A percentile compares a stretch with the other conserved stretches of the same genome.
Evolutionary conservation across 1,140 invertebrate genomes (phyloP).

Genomic region (Lineus longissimus): DNA sequence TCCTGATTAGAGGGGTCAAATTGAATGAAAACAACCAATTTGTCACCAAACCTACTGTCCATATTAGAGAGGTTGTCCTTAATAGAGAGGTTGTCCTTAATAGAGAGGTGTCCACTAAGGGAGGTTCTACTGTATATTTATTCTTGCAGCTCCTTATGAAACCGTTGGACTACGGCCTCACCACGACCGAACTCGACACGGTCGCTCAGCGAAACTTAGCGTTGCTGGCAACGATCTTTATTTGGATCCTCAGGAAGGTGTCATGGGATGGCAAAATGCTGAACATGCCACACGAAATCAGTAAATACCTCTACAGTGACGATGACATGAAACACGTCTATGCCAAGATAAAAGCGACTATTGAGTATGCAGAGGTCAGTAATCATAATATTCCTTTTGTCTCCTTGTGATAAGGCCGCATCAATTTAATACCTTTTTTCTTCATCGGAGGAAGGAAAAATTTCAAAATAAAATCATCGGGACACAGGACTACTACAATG

Average conservation of each 20-base stretch:
- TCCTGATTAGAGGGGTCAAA: too few relatives aligned
- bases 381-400: background rate
- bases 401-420: too few relatives aligned
- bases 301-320: slow-evolving; percentile 40
- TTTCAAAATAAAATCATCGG: too few relatives aligned
- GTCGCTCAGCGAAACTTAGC: slow-evolving; percentile 39
- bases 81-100: too few relatives aligned
- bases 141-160: slow-evolving; percentile 42
- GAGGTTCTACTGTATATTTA: background rate
- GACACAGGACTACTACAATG: too few relatives aligned
- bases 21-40: too few relatives aligned
- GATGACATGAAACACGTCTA: slow-evolving; percentile 40
- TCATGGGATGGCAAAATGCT: background rate
- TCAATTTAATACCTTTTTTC: too few relatives aligned
- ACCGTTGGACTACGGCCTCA: slow-evolving; percentile 44
- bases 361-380: slow-evolving; percentile 42
- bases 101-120: too few relatives aligned
- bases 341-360: slow-evolving; percentile 31
- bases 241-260: slow-evolving; percentile 36
- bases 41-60: too few relatives aligned
- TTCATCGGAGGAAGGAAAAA: too few relatives aligned
- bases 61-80: too few relatives aligned
- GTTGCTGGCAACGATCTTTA: slow-evolving; percentile 35
- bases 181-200: slow-evolving; percentile 29
- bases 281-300: slow-evolving; percentile 37